phyloP scores from a whole-genome alignment of 2,113 vertebrate species.

The Zapus hudsonius region DNA sequence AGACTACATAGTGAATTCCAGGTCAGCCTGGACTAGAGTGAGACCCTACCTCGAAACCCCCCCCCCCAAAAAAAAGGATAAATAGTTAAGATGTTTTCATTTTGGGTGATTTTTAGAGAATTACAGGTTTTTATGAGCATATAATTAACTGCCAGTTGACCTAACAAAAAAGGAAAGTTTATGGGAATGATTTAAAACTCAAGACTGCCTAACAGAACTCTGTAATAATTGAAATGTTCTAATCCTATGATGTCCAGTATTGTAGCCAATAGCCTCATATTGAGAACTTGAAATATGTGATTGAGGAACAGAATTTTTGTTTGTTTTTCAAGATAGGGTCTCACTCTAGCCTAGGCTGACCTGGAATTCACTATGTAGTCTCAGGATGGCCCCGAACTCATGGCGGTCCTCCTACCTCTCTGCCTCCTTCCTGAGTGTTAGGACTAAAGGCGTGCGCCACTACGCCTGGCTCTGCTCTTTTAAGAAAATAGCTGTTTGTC shows the following conservation, averaged over 20 bases:
- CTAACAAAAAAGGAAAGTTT: not conserved
- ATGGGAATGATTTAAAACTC: conserved; percentile 3
- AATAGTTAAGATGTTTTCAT: not conserved
- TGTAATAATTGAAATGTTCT: not conserved
- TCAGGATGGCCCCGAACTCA: too few species aligned
- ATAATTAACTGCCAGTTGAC: conserved; percentile 7
- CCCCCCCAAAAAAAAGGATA: too few species aligned
- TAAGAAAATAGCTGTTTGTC: not conserved
- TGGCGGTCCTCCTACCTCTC: too few species aligned
- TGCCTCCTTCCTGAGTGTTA: too few species aligned
- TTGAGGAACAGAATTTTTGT: conserved; percentile 28
- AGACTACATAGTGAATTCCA: too few species aligned
- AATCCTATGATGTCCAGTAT: not conserved
- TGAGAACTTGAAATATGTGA: not conserved
- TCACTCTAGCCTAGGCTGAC: too few species aligned
- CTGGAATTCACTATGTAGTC: too few species aligned
- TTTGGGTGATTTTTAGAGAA: not conserved
- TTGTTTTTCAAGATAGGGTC: not conserved
- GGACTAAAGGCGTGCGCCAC: too few species aligned
- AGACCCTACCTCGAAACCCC: too few species aligned
- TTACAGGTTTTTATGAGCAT: not conserved
- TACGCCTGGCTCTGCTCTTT: too few species aligned
- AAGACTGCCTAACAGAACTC: not conserved
- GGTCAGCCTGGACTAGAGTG: too few species aligned
- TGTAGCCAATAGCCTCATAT: not conserved